Evolutionary conservation across 2,113 vertebrate species (phyloP), one percentile per base, ranked within the genome.

Genomic region (Hippolais icterina): DNA sequence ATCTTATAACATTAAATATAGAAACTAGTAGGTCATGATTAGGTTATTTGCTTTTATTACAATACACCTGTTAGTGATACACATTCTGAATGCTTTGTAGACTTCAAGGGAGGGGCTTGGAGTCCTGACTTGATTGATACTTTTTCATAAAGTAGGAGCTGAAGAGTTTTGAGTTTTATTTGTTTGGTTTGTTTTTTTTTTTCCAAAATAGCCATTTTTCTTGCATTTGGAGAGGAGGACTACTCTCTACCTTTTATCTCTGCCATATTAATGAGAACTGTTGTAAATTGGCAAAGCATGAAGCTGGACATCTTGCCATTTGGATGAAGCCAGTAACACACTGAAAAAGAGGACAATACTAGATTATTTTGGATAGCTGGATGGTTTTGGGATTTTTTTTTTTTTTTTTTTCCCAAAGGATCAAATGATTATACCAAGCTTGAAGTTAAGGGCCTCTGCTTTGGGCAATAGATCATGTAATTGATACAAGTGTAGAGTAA

Each of bases 1-100:
- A 27, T 84, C 27, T 68, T 84, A 39, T 2, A 63, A 66, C 31
- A 52, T 12, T 46, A 65, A 79, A 4, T 89, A 8, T 15, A 68
- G 57, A 85, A 87, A 12, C 29, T 49, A 42, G 16, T 85, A 80
- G 37, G 41, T 61, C 15, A 19, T 47, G 14, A 57, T 85, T 89
- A 87, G 25, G n/a, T 68, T 93, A 42, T 53, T 91, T 69, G 31
- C 53, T 91, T 83, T 84, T 79, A 64, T 89, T 94, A 24, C 10
- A 21, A 4, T 56, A 23, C 64, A 71, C 31, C 47, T 82, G 12
- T 71, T 82, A 49, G 61, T 83, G 56, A 53, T 66, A 42, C 2
- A 41, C 22, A 47, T 33, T 71, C 49, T 29, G 37, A 85, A 22
- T 54, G 23, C 60, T 89, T 79, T 18, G 6, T 33, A 49, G 57